Percentiles rank a stretch among this genome's conserved stretches.
phyloP scores from a whole-genome alignment of 1,140 invertebrate species.

The Pseudomyrmex pallidus region DNA sequence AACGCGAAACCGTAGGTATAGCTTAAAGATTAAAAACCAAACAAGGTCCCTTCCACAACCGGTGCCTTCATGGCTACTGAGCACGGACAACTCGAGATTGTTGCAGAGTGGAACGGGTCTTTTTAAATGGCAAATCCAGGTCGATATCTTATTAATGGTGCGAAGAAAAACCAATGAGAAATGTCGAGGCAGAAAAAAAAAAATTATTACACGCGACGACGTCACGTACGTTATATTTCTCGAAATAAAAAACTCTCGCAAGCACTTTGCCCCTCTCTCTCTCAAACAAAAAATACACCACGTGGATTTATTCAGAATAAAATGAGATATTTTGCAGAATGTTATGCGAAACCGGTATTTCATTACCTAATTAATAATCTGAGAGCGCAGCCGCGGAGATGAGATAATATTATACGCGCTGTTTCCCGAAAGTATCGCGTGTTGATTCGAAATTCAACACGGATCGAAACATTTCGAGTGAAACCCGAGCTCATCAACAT shows the following conservation, averaged over 20 bases:
- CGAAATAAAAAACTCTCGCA: not conserved
- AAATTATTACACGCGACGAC: not conserved
- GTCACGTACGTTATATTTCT: not conserved
- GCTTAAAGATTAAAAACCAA: slow-evolving; percentile 62
- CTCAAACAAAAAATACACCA: too few relatives aligned
- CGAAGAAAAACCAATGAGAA: slow-evolving; percentile 31
- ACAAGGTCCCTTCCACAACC: slow-evolving; percentile 18
- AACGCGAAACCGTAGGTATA: slow-evolving; percentile 36
- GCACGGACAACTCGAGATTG: slow-evolving; percentile 29
- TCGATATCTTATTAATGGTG: slow-evolving; percentile 43
- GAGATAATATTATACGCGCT: not conserved
- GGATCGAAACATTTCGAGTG: not conserved
- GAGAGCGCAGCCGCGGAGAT: not conserved
- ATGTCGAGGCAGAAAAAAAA: slow-evolving; percentile 8
- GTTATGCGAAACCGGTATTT: not conserved
- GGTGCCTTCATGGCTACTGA: slow-evolving; percentile 52
- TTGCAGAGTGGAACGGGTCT: not conserved
- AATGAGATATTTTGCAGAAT: not conserved
- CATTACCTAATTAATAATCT: not conserved
- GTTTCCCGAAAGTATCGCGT: not conserved
- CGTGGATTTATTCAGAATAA: too few relatives aligned
- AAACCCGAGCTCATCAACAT: slow-evolving; percentile 27
- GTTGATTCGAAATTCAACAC: not conserved
- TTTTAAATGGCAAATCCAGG: slow-evolving; percentile 42
- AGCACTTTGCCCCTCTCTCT: too few relatives aligned